A percentile compares a stretch with the other conserved stretches of the same genome.
Evolutionary conservation across 1,140 invertebrate species (phyloP).

Genomic region (Tribolium castaneum): DNA sequence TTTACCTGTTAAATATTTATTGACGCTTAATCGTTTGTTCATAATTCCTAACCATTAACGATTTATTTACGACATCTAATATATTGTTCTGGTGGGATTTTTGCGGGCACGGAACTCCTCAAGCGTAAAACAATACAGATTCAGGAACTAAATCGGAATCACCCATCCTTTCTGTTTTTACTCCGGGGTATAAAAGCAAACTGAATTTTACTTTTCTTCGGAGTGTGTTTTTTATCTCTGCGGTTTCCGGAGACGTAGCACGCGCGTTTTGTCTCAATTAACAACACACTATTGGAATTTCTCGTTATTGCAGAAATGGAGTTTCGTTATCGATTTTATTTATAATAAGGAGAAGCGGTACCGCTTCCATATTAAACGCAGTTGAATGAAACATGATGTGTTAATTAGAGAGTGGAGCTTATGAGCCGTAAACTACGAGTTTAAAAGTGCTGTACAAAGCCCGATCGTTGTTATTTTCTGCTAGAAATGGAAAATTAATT

Average conservation of each 20-base stretch:
- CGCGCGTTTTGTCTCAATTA: background rate
- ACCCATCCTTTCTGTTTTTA: background rate
- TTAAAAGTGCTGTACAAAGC: background rate
- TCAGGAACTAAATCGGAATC: background rate
- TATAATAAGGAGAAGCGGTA: background rate
- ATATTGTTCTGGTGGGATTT: background rate
- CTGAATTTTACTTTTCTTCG: background rate
- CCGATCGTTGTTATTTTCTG: conserved; percentile 4
- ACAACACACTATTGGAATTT: background rate
- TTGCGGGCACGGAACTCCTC: background rate
- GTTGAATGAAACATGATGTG: background rate
- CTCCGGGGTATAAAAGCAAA: background rate
- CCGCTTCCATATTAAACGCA: background rate
- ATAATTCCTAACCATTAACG: background rate
- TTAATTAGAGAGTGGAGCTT: background rate
- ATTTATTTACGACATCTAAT: conserved; percentile 10
- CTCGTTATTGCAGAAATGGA: background rate
- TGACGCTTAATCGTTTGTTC: conserved; percentile 15
- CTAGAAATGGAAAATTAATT: conserved; percentile 12
- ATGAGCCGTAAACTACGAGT: background rate
- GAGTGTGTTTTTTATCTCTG: background rate
- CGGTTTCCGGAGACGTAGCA: background rate
- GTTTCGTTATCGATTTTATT: background rate
- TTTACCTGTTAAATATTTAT: conserved; percentile 30
- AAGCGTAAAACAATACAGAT: background rate